phyloP scores from a whole-genome alignment of 2,888 invertebrate species.

The Drosophila eohydei region DNA sequence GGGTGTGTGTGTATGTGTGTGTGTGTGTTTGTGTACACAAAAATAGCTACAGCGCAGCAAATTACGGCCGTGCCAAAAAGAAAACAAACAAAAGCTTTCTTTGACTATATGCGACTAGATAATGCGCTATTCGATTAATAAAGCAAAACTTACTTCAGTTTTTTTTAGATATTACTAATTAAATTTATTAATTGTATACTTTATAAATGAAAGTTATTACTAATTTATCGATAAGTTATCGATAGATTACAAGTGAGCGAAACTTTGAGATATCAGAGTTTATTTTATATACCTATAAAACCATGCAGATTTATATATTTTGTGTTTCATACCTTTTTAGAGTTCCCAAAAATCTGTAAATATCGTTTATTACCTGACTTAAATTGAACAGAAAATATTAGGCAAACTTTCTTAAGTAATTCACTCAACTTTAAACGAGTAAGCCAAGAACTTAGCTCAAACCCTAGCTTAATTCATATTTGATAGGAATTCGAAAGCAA shows the following conservation, averaged over 20 bases:
- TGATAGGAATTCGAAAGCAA: not conserved
- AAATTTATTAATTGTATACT: too few relatives aligned
- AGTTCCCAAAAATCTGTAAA: too few relatives aligned
- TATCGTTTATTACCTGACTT: too few relatives aligned
- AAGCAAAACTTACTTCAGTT: not conserved
- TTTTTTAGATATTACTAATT: not conserved
- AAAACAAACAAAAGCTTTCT: slow-evolving; percentile 19
- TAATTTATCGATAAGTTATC: too few relatives aligned
- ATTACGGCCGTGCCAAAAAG: slow-evolving; percentile 37
- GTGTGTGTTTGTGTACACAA: slow-evolving; percentile 33
- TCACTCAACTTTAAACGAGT: not conserved
- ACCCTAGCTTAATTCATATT: not conserved
- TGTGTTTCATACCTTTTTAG: too few relatives aligned
- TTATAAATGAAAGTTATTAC: too few relatives aligned
- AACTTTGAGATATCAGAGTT: too few relatives aligned
- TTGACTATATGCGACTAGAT: slow-evolving; percentile 1
- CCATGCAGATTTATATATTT: too few relatives aligned
- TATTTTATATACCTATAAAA: too few relatives aligned
- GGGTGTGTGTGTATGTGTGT: slow-evolving; percentile 33
- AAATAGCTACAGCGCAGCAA: slow-evolving; percentile 45
- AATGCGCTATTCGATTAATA: slow-evolving; percentile 14
- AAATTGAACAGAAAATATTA: too few relatives aligned
- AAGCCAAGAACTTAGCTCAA: too few relatives aligned
- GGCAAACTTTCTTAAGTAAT: not conserved
- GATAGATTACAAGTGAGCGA: too few relatives aligned